Base-by-base conservation (phyloP, 2,797 vertebrate species). In the Karalla daura region DNA sequence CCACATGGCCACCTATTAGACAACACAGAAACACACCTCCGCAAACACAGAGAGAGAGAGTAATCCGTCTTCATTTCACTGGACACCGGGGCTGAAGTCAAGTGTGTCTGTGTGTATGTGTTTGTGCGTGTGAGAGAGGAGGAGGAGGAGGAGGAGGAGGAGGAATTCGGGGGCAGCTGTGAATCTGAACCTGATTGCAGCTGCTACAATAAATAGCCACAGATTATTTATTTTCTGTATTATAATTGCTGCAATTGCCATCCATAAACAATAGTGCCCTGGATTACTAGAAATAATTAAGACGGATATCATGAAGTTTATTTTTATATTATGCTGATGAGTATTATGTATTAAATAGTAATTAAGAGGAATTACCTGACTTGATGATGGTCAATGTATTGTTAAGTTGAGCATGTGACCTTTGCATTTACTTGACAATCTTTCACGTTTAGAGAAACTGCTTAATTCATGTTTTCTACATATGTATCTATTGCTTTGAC, bases 151-250 rank as follows among this genome's bases (percentile, higher is more conserved):
- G 23, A 14, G n/a, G 2, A 18, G 17, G 7, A 17, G 35, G 51
- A 15, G 20, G 13, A 20, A 18, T 12, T 23, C 41, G 21, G 13
- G 2, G 30, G 28, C 36, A 50, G 43, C 25, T 20, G 5, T 7
- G 17, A 24, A 68, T 39, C 36, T 45, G 18, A 53, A 56, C 18
- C 36, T 44, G 37, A 50, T 35, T 60, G 18, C 24, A 32, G 15
- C 37, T 25, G 20, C 33, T 20, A 24, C 15, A 17, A 20, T 7
- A 33, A 30, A 46, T 27, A 18, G 15, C 3, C 17, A 11, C 20
- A 13, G 23, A 33, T n/a, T n/a, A n/a, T n/a, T 13, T 25, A n/a
- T 13, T 10, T 1, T 40, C 41, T 9, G n/a, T 20, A 33, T 33
- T 11, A 9, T 23, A 44, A 36, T 18, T 28, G n/a, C n/a, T n/a